Conservation (phyloP, 2,797 vertebrate genomes). For the Vespertilio murinus region DNA sequence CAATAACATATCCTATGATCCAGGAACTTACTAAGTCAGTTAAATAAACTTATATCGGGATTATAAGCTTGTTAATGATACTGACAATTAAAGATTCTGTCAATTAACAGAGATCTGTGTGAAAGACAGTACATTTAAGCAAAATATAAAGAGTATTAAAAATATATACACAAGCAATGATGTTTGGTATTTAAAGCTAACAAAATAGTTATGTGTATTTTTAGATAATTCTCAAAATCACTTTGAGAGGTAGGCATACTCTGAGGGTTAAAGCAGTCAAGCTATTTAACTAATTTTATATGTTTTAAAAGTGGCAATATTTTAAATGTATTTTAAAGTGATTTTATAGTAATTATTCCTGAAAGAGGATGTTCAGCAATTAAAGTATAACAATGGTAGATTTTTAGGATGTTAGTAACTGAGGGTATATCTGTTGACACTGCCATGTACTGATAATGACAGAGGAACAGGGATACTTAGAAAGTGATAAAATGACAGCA, state of each 20-base stretch:
- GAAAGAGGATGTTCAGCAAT: neutral
- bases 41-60: neutral
- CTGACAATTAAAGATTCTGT: neutral
- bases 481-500: neutral
- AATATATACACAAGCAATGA: neutral
- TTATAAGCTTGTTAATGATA: neutral
- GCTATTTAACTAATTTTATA: neutral
- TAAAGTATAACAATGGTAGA: neutral
- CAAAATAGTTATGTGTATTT: neutral
- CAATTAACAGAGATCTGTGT: neutral
- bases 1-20: neutral
- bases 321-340: neutral
- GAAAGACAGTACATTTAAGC: neutral
- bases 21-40: neutral
- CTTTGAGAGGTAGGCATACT: neutral
- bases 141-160: slow-evolving; percentile 3
- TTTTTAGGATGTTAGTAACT: neutral
- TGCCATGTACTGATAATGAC: neutral
- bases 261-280: neutral
- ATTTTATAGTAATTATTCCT: slow-evolving; percentile 5
- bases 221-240: neutral
- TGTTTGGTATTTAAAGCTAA: neutral
- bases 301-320: neutral
- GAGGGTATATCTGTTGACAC: neutral
- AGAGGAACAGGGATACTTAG: neutral